Conservation (phyloP, 1,140 invertebrate species). For the Drosophila nigrodunni region DNA sequence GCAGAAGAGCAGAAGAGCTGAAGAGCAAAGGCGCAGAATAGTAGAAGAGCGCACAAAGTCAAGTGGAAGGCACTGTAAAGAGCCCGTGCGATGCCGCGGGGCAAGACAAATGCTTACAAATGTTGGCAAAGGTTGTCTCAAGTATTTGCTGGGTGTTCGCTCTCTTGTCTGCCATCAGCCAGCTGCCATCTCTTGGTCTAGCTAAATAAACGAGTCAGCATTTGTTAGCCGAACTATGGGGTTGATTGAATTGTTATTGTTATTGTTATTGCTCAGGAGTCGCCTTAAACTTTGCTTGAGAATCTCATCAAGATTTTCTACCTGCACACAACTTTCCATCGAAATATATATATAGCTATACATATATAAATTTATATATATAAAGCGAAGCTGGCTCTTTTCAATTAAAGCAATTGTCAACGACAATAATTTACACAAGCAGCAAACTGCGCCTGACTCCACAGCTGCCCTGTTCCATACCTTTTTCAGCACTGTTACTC, state of each 20-base stretch:
- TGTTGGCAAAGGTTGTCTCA: slow-evolving; percentile 32
- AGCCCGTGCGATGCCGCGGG: slow-evolving; percentile 31
- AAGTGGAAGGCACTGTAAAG: slow-evolving; percentile 41
- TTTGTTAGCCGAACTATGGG: slow-evolving; percentile 59
- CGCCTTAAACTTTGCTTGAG: slow-evolving; percentile 36
- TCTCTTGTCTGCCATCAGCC: slow-evolving; percentile 34
- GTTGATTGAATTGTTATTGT: slow-evolving; percentile 80
- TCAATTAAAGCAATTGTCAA: slow-evolving; percentile 82
- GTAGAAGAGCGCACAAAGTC: slow-evolving; percentile 54
- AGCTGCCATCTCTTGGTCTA: no score
- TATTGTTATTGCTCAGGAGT: slow-evolving; percentile 62
- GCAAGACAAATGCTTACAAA: slow-evolving; percentile 52
- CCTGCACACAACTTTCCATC: not conserved
- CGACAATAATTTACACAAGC: slow-evolving; percentile 78
- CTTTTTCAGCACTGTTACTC: not conserved
- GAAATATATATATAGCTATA: slow-evolving; percentile 1
- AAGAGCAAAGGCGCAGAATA: no score
- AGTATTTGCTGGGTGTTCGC: slow-evolving; percentile 34
- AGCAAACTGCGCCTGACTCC: slow-evolving; percentile 37
- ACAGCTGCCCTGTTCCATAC: not conserved
- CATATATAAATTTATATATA: not conserved
- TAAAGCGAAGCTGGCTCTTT: slow-evolving; percentile 38
- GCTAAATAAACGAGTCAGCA: slow-evolving; percentile 77
- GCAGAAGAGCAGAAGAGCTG: no score
- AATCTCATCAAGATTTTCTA: slow-evolving; percentile 1